Evolutionary conservation across 2,797 vertebrate genomes (phyloP), one percentile per base, ranked within the genome.

Genomic region (Phoebastria nigripes): DNA sequence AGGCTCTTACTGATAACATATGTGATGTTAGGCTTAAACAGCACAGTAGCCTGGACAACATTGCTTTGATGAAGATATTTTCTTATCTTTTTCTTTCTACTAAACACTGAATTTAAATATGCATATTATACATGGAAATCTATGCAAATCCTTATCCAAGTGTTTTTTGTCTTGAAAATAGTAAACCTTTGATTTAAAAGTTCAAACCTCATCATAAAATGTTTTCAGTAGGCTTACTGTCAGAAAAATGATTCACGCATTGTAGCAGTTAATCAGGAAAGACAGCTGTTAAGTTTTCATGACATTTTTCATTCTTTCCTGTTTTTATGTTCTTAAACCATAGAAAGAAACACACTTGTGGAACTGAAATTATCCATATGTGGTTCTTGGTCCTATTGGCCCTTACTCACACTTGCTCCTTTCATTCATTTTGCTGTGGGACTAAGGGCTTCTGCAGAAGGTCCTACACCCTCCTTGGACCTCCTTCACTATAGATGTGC

Each of bases 121-220:
- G 8, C 12, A 17, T 28, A 63, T 96, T 93, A 92, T 24, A 56
- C 59, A 92, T 96, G 80, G n/a, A 94, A 97, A 97, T 97, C 94
- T 95, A 92, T 96, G 84, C 58, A 96, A 97, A 95, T 96, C 63
- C 39, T 63, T 72, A 51, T 87, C 47, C 14, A 72, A 70, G 8
- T 69, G 35, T 2, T 56, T 95, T 90, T 62, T 93, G 51, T 87
- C 93, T 95, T 89, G 42, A 89, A 97, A 90, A 83, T 74, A 77
- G 54, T 73, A 74, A 89, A 87, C 24, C 49, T 96, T 93, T 81
- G 9, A 77, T 44, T 71, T 77, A 29, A 56, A 90, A 41, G 24
- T 63, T 61, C 44, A 93, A 86, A 67, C 21, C 1, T 37, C 16
- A 78, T 56, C 35, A 85, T n/a, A 78, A 83, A 80, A 52, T 15